A percentile compares a stretch with the other conserved stretches of the same genome.
Evolutionary conservation across 2,888 invertebrate genomes (phyloP).

Genomic region (Tetranychus truncatus): DNA sequence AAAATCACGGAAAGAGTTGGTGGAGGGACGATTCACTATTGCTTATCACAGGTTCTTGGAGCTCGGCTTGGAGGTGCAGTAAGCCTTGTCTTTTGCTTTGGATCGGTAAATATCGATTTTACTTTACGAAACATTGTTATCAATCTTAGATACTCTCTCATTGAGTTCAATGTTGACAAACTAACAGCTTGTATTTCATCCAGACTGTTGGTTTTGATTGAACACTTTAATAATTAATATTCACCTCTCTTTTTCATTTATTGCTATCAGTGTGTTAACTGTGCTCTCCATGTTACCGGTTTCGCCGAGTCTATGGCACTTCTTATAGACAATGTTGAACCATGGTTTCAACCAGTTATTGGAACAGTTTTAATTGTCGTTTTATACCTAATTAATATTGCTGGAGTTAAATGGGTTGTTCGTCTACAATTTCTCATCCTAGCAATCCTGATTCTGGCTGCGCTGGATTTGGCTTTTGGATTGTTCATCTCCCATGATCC

Average conservation of each 20-base stretch:
- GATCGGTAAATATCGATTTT: conserved; percentile 47
- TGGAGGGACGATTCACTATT: conserved; percentile 63
- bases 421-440: conserved; percentile 77
- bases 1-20: conserved; percentile 88
- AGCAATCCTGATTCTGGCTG: conserved; percentile 64
- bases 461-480: conserved; percentile 80
- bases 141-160: too few relatives aligned
- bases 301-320: conserved; percentile 91
- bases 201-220: too few relatives aligned
- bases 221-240: not conserved
- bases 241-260: not conserved
- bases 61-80: conserved; percentile 79
- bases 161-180: too few relatives aligned
- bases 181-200: not conserved
- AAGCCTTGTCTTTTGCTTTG: conserved; percentile 84
- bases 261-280: conserved; percentile 63
- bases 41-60: conserved; percentile 79
- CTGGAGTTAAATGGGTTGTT: conserved; percentile 94
- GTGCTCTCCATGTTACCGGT: conserved; percentile 84
- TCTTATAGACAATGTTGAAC: conserved; percentile 33
- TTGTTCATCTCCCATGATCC: conserved; percentile 55
- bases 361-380: conserved; percentile 13
- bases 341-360: conserved; percentile 27
- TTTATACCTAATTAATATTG: conserved; percentile 58
- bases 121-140: not conserved